Evolutionary conservation across 2,113 vertebrate genomes (phyloP), one percentile per base, ranked within the genome.

Genomic region (Lonchura striata): DNA sequence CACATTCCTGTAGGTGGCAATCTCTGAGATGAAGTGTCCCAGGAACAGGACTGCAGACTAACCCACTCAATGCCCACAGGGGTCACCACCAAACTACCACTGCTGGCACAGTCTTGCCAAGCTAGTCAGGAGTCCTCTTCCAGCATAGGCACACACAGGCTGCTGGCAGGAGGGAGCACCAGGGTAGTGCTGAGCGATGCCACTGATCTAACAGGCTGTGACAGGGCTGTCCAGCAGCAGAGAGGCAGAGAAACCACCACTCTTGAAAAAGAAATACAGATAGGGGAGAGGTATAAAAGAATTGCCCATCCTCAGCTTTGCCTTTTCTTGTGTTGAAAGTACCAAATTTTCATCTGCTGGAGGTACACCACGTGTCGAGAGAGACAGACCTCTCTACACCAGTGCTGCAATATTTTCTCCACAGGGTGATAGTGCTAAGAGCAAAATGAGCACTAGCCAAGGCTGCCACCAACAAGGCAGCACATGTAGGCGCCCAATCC

Each of bases 221-320:
- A 96, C 95, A 96, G 70, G 41, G 46, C 77, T 96, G 75, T 94
- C 87, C 80, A 64, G 85, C 82, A 94, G 85, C 92, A 75, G 88
- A 90, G 46, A 93, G 30, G 53, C 44, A 57, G 80, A 84, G 30
- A 94, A 90, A 35, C 37, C 41, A 59, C 30, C 0, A 2, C 37
- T 74, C 76, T 85, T 15, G 4, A 75, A 64, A 94, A 85, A 80
- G 12, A 78, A 85, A 76, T 15, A 46, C 47, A 75, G 30, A 35
- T 4, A 75, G 18, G 7, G 63, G 24, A 89, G 23, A 33, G 3
- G 42, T 70, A 61, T 70, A 54, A 20, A 22, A 22, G 28, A 77
- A 82, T 52, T 59, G 28, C 61, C 50, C 33, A 75, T 39, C 53
- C 33, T 31, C 11, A 41, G 30, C 35, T 90, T 87, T 65, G 39